Percentiles rank a stretch among this genome's conserved stretches.
Conservation (phyloP, 2,113 vertebrate genomes). For the Barnardius zonarius region DNA sequence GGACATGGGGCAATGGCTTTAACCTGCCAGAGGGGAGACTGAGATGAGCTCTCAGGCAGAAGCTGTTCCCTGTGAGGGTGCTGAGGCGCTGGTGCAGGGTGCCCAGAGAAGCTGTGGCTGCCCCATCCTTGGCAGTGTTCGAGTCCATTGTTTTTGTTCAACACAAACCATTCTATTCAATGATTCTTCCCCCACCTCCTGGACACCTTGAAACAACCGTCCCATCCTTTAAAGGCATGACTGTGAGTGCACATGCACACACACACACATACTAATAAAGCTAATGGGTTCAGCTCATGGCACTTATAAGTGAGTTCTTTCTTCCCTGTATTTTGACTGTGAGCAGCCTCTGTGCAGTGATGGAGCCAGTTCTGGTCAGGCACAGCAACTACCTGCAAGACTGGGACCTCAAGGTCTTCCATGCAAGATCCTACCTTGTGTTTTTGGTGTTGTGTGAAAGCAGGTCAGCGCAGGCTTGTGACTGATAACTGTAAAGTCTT, state of each 20-base stretch:
- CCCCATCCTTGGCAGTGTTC: no score
- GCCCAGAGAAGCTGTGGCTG: no score
- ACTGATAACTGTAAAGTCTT: neutral
- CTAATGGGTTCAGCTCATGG: neutral
- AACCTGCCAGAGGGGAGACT: no score
- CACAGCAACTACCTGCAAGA: neutral
- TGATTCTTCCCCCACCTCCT: neutral
- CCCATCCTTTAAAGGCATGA: neutral
- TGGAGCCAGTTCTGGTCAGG: neutral
- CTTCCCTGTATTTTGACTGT: neutral
- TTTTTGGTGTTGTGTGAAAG: neutral
- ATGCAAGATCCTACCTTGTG: neutral
- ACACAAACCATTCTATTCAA: neutral
- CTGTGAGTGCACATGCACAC: neutral
- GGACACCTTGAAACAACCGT: neutral
- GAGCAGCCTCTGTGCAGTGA: neutral
- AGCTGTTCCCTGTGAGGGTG: no score
- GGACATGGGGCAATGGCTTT: no score
- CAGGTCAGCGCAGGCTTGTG: neutral
- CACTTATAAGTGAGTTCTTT: neutral
- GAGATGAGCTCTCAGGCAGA: no score
- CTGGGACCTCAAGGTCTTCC: neutral
- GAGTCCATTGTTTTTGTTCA: neutral
- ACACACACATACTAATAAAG: accelerated
- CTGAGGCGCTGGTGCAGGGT: no score